Percentiles rank a stretch among this genome's conserved stretches.
Evolutionary conservation across 2,888 invertebrate species (phyloP).

Genomic region (Synanthedon vespiformis): DNA sequence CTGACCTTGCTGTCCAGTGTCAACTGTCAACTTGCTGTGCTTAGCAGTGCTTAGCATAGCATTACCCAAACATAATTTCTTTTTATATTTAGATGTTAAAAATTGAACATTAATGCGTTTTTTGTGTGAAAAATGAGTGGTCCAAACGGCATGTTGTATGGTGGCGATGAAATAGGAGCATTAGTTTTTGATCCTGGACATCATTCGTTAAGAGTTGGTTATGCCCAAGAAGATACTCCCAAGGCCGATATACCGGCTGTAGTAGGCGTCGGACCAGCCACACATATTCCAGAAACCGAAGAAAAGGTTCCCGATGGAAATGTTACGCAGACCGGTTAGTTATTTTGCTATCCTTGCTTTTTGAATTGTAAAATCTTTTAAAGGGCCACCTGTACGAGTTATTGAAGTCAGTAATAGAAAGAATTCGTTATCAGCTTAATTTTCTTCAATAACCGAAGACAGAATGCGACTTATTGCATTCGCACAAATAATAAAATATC

Average conservation of each 20-base stretch:
- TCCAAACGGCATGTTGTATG: constrained; percentile 81
- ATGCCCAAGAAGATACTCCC: constrained; percentile 98
- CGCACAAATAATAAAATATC: no score
- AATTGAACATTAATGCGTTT: no score
- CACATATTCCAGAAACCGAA: constrained; percentile 79
- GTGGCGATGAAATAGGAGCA: constrained; percentile 99
- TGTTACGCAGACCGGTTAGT: constrained; percentile 70
- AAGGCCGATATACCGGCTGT: constrained; percentile 97
- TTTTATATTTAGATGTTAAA: neutral
- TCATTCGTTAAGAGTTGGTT: constrained; percentile 86
- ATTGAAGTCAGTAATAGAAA: no score
- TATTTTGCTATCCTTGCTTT: neutral
- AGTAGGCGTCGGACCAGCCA: constrained; percentile 84
- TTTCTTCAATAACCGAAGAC: no score
- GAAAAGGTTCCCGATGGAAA: constrained; percentile 81
- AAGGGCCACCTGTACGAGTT: no score
- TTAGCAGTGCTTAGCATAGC: no score
- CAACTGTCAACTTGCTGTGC: no score
- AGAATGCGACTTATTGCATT: no score
- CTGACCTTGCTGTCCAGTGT: no score
- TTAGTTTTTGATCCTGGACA: constrained; percentile 94
- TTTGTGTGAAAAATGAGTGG: constrained; percentile 41
- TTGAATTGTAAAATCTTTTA: no score
- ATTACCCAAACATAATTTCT: neutral
- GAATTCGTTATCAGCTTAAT: no score